Evolutionary conservation across 2,113 vertebrate genomes (phyloP).

Genomic region (Syngnathus scovelli): DNA sequence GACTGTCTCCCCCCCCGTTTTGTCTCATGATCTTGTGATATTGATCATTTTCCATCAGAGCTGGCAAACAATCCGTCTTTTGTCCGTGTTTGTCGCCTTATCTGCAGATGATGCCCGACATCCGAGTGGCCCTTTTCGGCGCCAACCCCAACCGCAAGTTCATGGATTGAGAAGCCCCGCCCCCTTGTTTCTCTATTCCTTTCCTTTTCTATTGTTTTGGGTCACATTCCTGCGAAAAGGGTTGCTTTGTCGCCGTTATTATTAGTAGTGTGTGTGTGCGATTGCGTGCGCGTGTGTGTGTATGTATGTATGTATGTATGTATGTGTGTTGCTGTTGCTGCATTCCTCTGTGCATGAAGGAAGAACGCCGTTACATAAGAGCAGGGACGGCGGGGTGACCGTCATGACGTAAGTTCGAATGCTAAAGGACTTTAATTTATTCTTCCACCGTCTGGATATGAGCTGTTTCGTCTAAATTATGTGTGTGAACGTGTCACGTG

Average conservation of each 20-base stretch:
- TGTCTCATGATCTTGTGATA: background rate
- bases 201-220: conserved; percentile 44
- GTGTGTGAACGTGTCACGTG: conserved; percentile 44
- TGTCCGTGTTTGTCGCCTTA: conserved; percentile 8
- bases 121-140: conserved; percentile 90
- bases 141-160: conserved; percentile 94
- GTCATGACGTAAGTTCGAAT: background rate
- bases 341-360: conserved; percentile 46
- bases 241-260: conserved; percentile 29
- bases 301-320: conserved; percentile 13
- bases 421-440: conserved; percentile 41
- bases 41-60: background rate
- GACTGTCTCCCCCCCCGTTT: background rate
- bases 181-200: conserved; percentile 17
- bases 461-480: conserved; percentile 59
- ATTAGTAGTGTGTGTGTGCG: background rate
- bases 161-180: conserved; percentile 76
- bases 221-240: conserved; percentile 25
- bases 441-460: conserved; percentile 52
- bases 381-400: background rate
- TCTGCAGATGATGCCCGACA: conserved; percentile 96
- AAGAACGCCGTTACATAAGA: conserved; percentile 16
- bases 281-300: background rate
- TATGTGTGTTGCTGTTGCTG: conserved; percentile 54
- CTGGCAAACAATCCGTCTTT: background rate